These are phyloP conservation scores for Charanyca ferruginea DNA, from an alignment of 2,888 invertebrate genomes.

Conservation along the genomic window DNA sequence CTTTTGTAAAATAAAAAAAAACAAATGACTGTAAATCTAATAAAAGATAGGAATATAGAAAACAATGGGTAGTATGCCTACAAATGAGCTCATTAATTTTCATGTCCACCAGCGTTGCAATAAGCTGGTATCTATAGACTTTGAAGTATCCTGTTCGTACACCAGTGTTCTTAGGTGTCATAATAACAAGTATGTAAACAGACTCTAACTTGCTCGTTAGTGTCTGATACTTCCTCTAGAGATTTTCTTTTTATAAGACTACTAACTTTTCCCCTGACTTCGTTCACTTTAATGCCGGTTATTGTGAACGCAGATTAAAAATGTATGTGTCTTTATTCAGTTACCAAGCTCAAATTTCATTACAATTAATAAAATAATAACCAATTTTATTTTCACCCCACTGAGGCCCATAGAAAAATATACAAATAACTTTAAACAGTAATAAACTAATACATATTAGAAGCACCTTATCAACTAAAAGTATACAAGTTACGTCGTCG, in stretches of 20 bases:
- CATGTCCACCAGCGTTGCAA: not conserved
- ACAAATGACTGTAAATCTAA: not conserved
- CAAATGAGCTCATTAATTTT: not conserved
- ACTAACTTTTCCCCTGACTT: not conserved
- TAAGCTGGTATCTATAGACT: not conserved
- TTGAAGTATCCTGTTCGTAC: not conserved
- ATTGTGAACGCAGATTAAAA: no score
- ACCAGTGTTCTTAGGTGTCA: slow-evolving; percentile 15
- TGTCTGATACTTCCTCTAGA: slow-evolving; percentile 9
- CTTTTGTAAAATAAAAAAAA: no score
- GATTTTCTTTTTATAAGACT: not conserved
- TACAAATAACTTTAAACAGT: no score
- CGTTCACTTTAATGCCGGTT: not conserved
- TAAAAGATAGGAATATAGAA: not conserved
- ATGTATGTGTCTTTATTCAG: no score
- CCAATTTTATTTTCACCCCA: no score
- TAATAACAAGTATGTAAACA: slow-evolving; percentile 30
- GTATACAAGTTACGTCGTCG: no score
- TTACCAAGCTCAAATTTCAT: no score
- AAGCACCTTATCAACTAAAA: no score
- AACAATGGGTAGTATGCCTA: not conserved
- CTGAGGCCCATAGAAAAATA: no score
- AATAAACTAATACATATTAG: no score
- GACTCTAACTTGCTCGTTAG: slow-evolving; percentile 36
- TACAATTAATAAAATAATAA: no score